Base-by-base conservation (phyloP, 2,888 invertebrate species). In the Liodrosophila aerea region DNA sequence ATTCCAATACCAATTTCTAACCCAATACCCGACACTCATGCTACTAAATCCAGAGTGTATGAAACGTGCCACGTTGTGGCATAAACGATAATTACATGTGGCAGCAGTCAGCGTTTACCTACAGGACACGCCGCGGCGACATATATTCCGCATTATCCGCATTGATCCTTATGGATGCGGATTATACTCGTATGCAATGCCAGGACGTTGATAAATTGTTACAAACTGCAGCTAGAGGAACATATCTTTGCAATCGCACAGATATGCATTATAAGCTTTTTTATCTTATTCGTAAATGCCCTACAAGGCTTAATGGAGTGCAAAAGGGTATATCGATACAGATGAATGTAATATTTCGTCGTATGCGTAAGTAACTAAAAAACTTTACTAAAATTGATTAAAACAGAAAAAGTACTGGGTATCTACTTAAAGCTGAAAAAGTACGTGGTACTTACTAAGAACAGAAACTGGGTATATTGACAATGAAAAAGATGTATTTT, bases 41-140 rank as follows among this genome's bases (percentile, higher is more conserved):
- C 54, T 36, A 50, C 54, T 36, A 41, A 46, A 64, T 50, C 45
- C 72, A 72, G 76, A 84, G 22, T 22, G 22, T 68, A 56, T 58
- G 53, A 66, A 85, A 85, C 85, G 80, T 81, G 80, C 80, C 75
- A 64, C 84, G 54, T 64, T 64, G 78, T 63, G 71, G 75, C 73
- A 85, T 61, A 75, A 77, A 68, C 78, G 82, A 77, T 81, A 81
- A 81, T 81, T 81, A 75, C 76, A 68, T 77, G 62, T 66, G 70
- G 66, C 74, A 60, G 57, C 18, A 22, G 33, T 34, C 31, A 39
- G 46, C 58, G 56, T 64, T 71, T 71, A 69, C 72, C 69, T 70
- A 64, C 52, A 51, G 56, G 54, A 44, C 13, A 16, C 15, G 31
- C n/a, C 31, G 12, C 33, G 22, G 18, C 34, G 37, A 31, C 18